Evolutionary conservation across 2,888 invertebrate species (phyloP).

Genomic region (Chrysolina haemoptera): DNA sequence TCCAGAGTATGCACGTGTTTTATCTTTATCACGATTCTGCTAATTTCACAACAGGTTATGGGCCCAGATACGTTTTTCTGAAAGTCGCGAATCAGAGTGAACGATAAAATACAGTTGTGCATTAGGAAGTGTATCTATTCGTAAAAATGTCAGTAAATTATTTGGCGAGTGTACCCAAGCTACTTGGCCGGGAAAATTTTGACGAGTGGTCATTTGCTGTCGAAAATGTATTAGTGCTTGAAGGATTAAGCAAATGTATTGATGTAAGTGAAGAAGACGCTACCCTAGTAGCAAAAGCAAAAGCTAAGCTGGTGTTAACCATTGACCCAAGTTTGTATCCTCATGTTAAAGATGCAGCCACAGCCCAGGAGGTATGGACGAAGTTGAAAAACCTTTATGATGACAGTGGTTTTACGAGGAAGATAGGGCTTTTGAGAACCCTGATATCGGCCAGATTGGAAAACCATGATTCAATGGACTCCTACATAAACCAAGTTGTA

Average conservation of each 20-base stretch:
- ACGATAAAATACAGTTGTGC: constrained; percentile 8
- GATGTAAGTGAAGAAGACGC: constrained; percentile 23
- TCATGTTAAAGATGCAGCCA: constrained; percentile 53
- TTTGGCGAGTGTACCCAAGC: constrained; percentile 40
- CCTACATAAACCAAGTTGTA: constrained; percentile 39
- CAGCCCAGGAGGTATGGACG: constrained; percentile 44
- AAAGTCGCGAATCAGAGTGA: constrained; percentile 11
- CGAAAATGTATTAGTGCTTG: constrained; percentile 44
- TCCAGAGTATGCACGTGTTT: background rate
- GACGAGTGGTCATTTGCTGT: constrained; percentile 53
- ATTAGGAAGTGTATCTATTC: background rate
- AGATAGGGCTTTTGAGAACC: constrained; percentile 13
- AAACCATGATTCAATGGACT: background rate
- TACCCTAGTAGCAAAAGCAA: constrained; percentile 49
- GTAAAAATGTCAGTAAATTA: constrained; percentile 38
- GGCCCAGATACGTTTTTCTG: constrained; percentile 9
- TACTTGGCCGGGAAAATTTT: constrained; percentile 55
- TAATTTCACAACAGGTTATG: background rate
- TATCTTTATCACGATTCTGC: background rate
- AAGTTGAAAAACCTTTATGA: constrained; percentile 45
- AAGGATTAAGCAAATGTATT: constrained; percentile 30
- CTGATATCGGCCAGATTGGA: background rate
- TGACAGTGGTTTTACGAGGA: constrained; percentile 46
- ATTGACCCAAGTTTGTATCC: constrained; percentile 54
- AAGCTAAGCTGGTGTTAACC: constrained; percentile 56